These are phyloP conservation scores for Cricetomys ansorgei DNA, from an alignment of 2,113 vertebrate genomes.

Conservation along the genomic window DNA sequence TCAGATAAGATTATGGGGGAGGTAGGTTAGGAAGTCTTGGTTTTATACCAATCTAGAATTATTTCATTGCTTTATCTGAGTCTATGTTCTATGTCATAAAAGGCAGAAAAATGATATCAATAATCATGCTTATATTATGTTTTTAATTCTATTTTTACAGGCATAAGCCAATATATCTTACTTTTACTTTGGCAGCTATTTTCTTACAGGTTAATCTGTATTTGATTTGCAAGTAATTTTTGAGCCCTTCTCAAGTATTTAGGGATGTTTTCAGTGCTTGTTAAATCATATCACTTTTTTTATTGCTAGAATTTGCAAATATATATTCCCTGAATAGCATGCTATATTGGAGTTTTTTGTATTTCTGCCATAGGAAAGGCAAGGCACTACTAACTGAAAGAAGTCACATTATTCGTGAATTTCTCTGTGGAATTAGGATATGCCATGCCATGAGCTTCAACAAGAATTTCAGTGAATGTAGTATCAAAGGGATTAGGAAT, in stretches of 20 bases:
- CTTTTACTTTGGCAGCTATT: neutral
- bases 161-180: neutral
- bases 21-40: neutral
- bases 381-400: neutral
- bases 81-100: neutral
- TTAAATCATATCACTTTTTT: neutral
- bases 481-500: neutral
- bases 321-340: neutral
- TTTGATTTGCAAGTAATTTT: neutral
- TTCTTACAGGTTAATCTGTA: neutral
- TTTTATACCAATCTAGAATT: neutral
- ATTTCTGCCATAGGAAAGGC: neutral
- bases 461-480: neutral
- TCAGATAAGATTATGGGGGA: neutral
- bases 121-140: neutral
- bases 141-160: neutral
- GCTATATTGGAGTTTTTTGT: no score
- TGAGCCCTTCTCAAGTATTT: neutral
- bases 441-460: neutral
- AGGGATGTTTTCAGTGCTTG: neutral
- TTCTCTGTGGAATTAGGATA: neutral
- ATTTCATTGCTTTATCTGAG: neutral
- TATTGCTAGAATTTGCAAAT: neutral
- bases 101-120: neutral
- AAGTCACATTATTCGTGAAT: neutral